Conservation (phyloP, 1,140 invertebrate genomes). For the Lepidostoma basale region DNA sequence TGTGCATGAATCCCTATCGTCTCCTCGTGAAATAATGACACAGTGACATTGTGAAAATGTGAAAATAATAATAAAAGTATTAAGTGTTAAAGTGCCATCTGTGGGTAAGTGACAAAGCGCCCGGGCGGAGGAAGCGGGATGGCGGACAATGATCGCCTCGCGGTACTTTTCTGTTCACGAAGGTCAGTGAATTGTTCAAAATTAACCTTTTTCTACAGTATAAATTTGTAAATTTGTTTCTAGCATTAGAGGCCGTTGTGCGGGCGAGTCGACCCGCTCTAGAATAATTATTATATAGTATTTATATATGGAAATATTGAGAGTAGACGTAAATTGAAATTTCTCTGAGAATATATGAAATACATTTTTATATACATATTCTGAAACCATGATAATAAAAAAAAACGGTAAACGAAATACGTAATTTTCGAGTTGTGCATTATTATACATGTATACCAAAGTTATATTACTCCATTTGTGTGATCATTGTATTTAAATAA, state of each 20-base stretch:
- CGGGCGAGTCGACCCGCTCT: slow-evolving; percentile 19
- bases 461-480: slow-evolving; percentile 41
- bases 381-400: slow-evolving; percentile 44
- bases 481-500: slow-evolving; percentile 42
- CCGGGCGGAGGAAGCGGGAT: not conserved
- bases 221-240: slow-evolving; percentile 47
- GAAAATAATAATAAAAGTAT: too few species aligned
- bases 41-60: slow-evolving; percentile 12
- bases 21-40: slow-evolving; percentile 24
- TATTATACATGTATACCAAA: slow-evolving; percentile 44
- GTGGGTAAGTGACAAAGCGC: slow-evolving; percentile 17
- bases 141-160: slow-evolving; percentile 12
- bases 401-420: slow-evolving; percentile 37
- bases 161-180: slow-evolving; percentile 7
- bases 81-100: slow-evolving; percentile 26
- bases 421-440: slow-evolving; percentile 46
- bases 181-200: slow-evolving; percentile 46
- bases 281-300: slow-evolving; percentile 44
- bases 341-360: slow-evolving; percentile 41
- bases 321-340: slow-evolving; percentile 40
- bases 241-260: slow-evolving; percentile 39
- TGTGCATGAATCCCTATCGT: slow-evolving; percentile 21
- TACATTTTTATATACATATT: slow-evolving; percentile 47
- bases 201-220: slow-evolving; percentile 43
- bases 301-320: slow-evolving; percentile 44